phyloP scores from a whole-genome alignment of 92 coral and sea anemone species.

The Hydrozoanthus gracilis region DNA sequence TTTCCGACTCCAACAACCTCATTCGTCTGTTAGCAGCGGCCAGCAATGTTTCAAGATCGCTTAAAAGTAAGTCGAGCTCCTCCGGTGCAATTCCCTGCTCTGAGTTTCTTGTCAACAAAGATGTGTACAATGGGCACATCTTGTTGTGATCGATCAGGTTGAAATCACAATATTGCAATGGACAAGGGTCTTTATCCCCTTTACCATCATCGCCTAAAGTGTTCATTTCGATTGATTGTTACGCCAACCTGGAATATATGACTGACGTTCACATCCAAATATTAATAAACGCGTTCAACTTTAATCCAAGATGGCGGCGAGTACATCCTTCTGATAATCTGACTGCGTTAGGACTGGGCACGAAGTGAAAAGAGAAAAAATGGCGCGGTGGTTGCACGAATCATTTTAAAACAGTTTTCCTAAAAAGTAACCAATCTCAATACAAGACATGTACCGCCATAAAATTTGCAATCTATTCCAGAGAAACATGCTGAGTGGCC shows the following conservation, averaged over 20 bases:
- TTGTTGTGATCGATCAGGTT: conserved; percentile 86
- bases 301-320: conserved; percentile 37
- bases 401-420: too few relatives aligned
- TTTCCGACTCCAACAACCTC: conserved; percentile 90
- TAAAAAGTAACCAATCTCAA: too few relatives aligned
- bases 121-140: conserved; percentile 93
- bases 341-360: conserved; percentile 29
- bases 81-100: conserved; percentile 90
- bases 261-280: too few relatives aligned
- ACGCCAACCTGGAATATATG: too few relatives aligned
- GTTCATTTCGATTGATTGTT: conserved; percentile 1
- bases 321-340: background rate
- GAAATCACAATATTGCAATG: conserved; percentile 92
- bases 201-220: conserved; percentile 74
- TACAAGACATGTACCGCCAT: background rate
- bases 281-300: background rate
- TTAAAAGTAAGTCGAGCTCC: conserved; percentile 90
- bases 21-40: conserved; percentile 96
- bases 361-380: background rate
- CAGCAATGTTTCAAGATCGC: conserved; percentile 96
- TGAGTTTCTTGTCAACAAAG: conserved; percentile 74
- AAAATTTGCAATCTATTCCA: background rate
- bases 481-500: background rate
- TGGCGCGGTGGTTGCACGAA: too few relatives aligned
- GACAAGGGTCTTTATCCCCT: conserved; percentile 93